Base-by-base conservation (phyloP, 2,113 vertebrate species). In the Pelecanus crispus region DNA sequence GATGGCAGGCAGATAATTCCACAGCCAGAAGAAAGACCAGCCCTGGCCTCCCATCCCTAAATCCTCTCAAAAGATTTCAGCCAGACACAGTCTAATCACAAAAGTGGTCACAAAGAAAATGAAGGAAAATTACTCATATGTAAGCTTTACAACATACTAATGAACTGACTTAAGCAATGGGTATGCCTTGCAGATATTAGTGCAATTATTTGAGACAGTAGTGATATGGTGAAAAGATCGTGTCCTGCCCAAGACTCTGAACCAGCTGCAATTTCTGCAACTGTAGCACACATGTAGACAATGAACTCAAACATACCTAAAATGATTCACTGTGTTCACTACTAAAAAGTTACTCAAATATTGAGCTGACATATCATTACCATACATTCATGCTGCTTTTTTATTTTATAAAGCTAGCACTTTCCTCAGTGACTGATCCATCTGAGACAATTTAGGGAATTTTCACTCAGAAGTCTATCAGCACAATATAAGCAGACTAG, bases 1-100 rank as follows among this genome's bases (percentile, higher is more conserved):
- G 93, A 93, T 95, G 81, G 83, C 73, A 92, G 83, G 73, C 61
- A 89, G 90, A 82, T 91, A 91, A 94, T 90, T 91, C 58, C 2
- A 31, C 29, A 86, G 90, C 29, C 58, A 79, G 44, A 72, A 88
- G 38, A 96, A 80, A 84, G 47, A 82, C 52, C 52, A 31, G 6
- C 18, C 26, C 38, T 7, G 2, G 58, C 31, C 31, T 29, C n/a
- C 22, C 59, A 50, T 53, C 53, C 75, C 71, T 73, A 86, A 96
- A 95, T 95, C 81, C 66, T 90, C 67, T 58, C 31, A 53, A 55
- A 95, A 93, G 56, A 75, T 34, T 94, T 87, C 66, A 94, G 62
- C 15, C 85, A 93, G 91, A 87, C 14, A 14, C 11, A 61, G 52
- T 4, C 36, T 91, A 87, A 87, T 95, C 75, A 70, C 52, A 88